These are phyloP conservation scores for Megalonaias nervosa DNA, from an alignment of 1,140 invertebrate genomes.

Conservation along the genomic window DNA sequence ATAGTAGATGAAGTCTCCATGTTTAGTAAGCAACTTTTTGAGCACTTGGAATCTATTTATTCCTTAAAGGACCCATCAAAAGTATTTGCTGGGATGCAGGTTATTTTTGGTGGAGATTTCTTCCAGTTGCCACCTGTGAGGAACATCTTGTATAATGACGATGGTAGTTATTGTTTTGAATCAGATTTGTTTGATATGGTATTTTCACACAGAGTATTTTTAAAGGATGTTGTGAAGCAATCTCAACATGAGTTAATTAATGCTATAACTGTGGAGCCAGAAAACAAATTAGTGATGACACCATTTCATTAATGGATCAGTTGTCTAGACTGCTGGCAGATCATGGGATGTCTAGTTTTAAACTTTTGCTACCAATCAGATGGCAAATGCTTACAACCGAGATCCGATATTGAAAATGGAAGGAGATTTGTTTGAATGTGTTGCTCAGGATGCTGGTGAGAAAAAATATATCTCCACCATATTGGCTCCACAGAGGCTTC, in stretches of 20 bases:
- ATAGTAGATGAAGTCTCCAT: conserved; percentile 20
- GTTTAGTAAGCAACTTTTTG: conserved; percentile 21
- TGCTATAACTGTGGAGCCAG: conserved; percentile 2
- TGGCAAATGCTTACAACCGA: conserved; percentile 5
- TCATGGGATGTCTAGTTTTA: background rate
- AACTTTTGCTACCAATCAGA: conserved; percentile 16
- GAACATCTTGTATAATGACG: conserved; percentile 5
- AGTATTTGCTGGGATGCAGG: conserved; percentile 15
- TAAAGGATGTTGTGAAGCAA: conserved; percentile 8
- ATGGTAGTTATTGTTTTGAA: conserved; percentile 17
- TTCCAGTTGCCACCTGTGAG: conserved; percentile 2
- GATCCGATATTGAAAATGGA: conserved; percentile 4
- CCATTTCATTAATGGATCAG: conserved; percentile 6
- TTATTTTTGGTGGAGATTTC: conserved; percentile 5
- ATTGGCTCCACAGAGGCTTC: background rate
- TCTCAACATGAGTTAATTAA: background rate
- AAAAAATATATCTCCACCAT: background rate
- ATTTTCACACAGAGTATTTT: background rate
- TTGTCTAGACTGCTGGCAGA: background rate
- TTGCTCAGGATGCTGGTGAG: conserved; percentile 9
- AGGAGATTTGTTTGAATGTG: conserved; percentile 10
- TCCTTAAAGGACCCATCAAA: background rate
- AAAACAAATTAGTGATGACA: background rate
- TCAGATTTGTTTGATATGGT: background rate
- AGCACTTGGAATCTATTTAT: conserved; percentile 16